These are phyloP conservation scores for Nyctibius bracteatus DNA, from an alignment of 2,113 vertebrate genomes.

Conservation along the genomic window DNA sequence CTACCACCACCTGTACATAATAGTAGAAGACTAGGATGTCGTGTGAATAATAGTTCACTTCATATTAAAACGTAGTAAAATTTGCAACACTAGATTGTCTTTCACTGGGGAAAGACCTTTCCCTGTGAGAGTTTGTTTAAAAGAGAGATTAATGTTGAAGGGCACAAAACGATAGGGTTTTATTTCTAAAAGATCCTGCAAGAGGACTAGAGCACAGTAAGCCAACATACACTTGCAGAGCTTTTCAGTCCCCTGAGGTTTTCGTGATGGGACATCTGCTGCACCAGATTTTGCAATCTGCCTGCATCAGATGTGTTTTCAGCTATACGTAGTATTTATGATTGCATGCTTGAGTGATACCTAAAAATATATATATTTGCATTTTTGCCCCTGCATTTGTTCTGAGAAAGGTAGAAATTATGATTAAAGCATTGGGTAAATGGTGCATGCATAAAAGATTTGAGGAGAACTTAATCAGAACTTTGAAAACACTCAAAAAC, in stretches of 20 bases:
- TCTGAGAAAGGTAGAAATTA: neutral
- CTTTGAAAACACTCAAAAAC: neutral
- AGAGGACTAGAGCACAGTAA: neutral
- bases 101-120: neutral
- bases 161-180: accelerated
- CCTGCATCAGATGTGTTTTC: neutral
- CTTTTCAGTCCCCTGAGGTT: neutral
- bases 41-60: neutral
- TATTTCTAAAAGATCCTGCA: neutral
- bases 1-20: neutral
- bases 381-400: neutral
- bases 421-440: neutral
- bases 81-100: neutral
- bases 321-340: accelerated
- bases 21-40: neutral
- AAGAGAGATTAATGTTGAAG: neutral
- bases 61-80: neutral
- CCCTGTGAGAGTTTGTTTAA: neutral
- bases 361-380: neutral
- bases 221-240: neutral
- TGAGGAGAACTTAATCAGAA: neutral
- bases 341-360: neutral
- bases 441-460: neutral
- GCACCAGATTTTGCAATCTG: neutral
- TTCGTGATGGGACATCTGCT: neutral